Evolutionary conservation across 2,888 invertebrate species (phyloP).

Genomic region (Nasonia oneida): DNA sequence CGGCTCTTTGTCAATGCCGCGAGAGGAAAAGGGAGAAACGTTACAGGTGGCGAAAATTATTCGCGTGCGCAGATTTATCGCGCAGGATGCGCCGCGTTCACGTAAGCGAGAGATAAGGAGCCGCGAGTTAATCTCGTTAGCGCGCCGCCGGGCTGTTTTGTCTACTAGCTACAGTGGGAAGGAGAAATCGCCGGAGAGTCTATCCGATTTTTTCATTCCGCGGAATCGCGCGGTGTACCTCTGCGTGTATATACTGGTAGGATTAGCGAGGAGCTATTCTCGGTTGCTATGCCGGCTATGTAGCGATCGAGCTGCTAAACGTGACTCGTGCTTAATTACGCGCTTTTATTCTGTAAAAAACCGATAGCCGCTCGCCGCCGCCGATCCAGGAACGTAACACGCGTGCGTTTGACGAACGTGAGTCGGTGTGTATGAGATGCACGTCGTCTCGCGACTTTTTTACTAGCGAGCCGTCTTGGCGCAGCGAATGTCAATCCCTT

Average conservation of each 20-base stretch:
- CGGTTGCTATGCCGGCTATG: background rate
- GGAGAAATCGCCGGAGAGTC: background rate
- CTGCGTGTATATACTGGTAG: background rate
- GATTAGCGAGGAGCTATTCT: background rate
- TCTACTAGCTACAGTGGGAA: background rate
- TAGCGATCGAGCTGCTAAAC: background rate
- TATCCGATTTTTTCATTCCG: background rate
- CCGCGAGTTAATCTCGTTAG: slow-evolving; percentile 8
- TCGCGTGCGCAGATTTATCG: background rate
- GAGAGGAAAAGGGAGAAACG: too few species aligned
- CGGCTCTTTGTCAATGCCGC: background rate
- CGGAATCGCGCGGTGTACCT: background rate
- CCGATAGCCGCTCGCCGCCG: background rate
- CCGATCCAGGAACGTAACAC: background rate
- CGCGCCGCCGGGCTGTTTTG: background rate
- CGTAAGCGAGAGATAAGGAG: background rate
- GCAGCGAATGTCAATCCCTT: background rate
- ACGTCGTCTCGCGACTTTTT: background rate
- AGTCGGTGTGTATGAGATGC: background rate
- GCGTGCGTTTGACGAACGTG: background rate
- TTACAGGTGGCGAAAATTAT: background rate
- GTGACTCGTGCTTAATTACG: slow-evolving; percentile 7
- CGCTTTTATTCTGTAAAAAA: slow-evolving; percentile 1
- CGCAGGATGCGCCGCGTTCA: background rate
- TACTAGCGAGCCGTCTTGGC: background rate